Percentiles rank a stretch among this genome's conserved stretches.
phyloP scores from a whole-genome alignment of 2,797 vertebrate species.

The Melanogrammus aeglefinus region DNA sequence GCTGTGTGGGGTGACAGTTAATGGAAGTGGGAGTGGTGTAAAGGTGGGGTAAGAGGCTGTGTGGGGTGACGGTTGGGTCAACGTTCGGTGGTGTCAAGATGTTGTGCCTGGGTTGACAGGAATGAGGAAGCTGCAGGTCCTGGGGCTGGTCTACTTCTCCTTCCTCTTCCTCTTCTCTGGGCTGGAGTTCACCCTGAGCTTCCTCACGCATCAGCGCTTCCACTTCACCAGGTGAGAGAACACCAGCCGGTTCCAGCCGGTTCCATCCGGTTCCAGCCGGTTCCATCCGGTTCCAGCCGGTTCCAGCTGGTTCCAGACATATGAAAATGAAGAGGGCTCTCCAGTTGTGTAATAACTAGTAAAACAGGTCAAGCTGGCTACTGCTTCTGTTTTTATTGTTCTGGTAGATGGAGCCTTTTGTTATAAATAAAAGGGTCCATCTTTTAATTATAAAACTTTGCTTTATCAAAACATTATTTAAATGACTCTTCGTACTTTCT shows the following conservation, averaged over 20 bases:
- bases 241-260: not conserved
- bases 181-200: slow-evolving; percentile 91
- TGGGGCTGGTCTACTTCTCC: slow-evolving; percentile 89
- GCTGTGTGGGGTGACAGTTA: too few species aligned
- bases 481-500: slow-evolving; percentile 22
- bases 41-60: not conserved
- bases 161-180: slow-evolving; percentile 97
- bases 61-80: too few species aligned
- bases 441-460: not conserved
- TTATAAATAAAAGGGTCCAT: too few species aligned
- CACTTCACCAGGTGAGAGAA: slow-evolving; percentile 85
- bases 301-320: not conserved
- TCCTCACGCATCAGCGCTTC: slow-evolving; percentile 94
- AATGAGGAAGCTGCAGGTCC: slow-evolving; percentile 77
- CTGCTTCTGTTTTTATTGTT: not conserved
- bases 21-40: too few species aligned
- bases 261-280: too few species aligned
- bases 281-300: too few species aligned
- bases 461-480: not conserved
- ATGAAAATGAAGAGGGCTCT: not conserved
- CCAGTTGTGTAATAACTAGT: not conserved
- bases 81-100: too few species aligned
- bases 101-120: slow-evolving; percentile 58
- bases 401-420: not conserved
- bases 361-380: not conserved